Conservation (phyloP, 2,888 invertebrate genomes). For the Gandaritis pyraliata region DNA sequence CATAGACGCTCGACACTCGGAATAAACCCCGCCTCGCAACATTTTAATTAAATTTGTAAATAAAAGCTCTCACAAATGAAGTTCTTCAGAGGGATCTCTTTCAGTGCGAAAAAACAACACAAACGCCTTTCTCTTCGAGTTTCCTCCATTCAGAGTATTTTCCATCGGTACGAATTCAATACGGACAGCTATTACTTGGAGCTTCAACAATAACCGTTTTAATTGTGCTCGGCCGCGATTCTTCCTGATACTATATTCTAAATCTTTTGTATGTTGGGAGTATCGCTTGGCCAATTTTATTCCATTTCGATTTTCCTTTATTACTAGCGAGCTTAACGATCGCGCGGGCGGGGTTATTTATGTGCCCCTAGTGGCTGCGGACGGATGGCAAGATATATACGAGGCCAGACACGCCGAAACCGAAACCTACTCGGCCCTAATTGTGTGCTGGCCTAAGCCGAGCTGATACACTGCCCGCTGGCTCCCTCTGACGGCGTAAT, state of each 20-base stretch:
- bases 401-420: conserved; percentile 70
- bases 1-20: conserved; percentile 49
- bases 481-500: conserved; percentile 67
- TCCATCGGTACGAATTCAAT: conserved; percentile 69
- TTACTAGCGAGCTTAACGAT: conserved; percentile 84
- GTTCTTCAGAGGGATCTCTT: conserved; percentile 62
- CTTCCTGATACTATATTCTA: conserved; percentile 70
- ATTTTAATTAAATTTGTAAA: conserved; percentile 74
- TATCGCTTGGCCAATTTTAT: conserved; percentile 83
- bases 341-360: conserved; percentile 81
- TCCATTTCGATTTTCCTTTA: conserved; percentile 85
- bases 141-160: conserved; percentile 72
- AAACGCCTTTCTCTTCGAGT: conserved; percentile 62
- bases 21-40: conserved; percentile 52
- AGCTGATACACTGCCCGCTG: conserved; percentile 63
- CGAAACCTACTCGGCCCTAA: conserved; percentile 77
- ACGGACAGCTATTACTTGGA: conserved; percentile 69
- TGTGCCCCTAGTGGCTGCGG: conserved; percentile 82
- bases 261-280: conserved; percentile 80
- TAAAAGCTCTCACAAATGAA: conserved; percentile 68
- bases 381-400: conserved; percentile 81
- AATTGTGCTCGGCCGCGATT: conserved; percentile 73
- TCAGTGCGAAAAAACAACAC: conserved; percentile 65
- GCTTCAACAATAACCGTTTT: conserved; percentile 75
- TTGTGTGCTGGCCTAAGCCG: conserved; percentile 77